Percentiles rank a stretch among this genome's conserved stretches.
Evolutionary conservation across 2,797 vertebrate genomes (phyloP).

Genomic region (Artibeus lituratus): DNA sequence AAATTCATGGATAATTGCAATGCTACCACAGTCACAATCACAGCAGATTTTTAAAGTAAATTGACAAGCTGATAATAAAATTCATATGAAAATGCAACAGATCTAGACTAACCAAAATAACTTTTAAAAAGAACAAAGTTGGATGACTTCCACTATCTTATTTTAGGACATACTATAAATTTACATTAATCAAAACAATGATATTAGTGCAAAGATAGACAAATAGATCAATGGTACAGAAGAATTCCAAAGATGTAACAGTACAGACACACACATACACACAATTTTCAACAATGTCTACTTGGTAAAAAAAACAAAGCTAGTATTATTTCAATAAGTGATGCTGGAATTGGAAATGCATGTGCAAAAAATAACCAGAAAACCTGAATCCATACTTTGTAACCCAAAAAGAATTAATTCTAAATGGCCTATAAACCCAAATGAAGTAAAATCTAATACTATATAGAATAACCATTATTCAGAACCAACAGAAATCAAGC

Average conservation of each 20-base stretch:
- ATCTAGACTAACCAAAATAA: not conserved
- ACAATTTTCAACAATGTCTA: not conserved
- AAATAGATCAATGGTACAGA: not conserved
- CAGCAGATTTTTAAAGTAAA: not conserved
- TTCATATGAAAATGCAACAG: not conserved
- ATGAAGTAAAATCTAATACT: not conserved
- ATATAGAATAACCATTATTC: not conserved
- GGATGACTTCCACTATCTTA: not conserved
- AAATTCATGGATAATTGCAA: not conserved
- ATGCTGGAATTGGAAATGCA: not conserved
- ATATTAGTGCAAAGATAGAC: not conserved
- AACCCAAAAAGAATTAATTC: not conserved
- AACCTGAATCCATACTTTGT: not conserved
- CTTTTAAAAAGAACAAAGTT: not conserved
- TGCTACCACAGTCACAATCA: not conserved
- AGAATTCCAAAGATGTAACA: not conserved
- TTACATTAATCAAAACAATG: not conserved
- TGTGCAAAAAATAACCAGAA: not conserved
- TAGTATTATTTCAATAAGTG: not conserved
- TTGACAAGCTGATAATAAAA: not conserved
- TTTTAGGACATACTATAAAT: conserved; percentile 1
- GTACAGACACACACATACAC: not conserved
- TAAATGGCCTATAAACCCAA: not conserved
- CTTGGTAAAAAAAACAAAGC: not conserved
- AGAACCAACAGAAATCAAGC: not conserved